Base-by-base conservation (phyloP, 2,888 invertebrate species). In the Cremastobaeus sp. region DNA sequence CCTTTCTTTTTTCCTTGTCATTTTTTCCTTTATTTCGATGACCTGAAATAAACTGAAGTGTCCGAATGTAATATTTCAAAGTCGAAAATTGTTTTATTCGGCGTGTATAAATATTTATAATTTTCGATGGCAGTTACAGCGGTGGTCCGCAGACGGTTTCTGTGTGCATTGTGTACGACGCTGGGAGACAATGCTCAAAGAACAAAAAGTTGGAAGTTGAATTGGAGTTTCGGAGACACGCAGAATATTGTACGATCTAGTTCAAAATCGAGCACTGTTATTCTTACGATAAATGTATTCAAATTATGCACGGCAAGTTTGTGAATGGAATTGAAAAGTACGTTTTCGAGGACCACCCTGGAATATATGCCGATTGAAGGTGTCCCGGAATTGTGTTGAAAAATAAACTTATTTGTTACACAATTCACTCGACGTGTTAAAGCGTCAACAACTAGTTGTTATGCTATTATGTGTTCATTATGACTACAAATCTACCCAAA, bases 201-300 rank as follows among this genome's bases (percentile, higher is more conserved):
- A 59, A 65, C 64, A 71, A 71, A 71, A 71, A 71, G 64, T 65
- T 37, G 32, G 62, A 57, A 57, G 57, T 59, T 71, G 45, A 62
- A 71, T 62, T 34, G 41, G 18, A 39, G 39, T 62, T 54, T 48
- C 50, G 37, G 28, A 55, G 55, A 62, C 52, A 52, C 47, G 47
- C 39, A 17, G 65, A 71, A 71, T 71, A 39, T 52, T 57, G 64
- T 71, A 32, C 52, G 52, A 71, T 71, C 64, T 65, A 71, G 59
- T 65, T 59, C 37, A 25, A 65, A 59, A 59, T 64, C 12, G 59
- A 71, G 39, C 43, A 35, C 52, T 11, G 57, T 65, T 71, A 71
- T 65, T 65, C 50, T 71, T 71, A 65, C 71, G 64, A 50, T 52
- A 71, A 71, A 71, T 65, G 47, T 64, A 71, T 71, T 71, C 64